phyloP scores from a whole-genome alignment of 2,113 vertebrate species.

The Fregata magnificens region DNA sequence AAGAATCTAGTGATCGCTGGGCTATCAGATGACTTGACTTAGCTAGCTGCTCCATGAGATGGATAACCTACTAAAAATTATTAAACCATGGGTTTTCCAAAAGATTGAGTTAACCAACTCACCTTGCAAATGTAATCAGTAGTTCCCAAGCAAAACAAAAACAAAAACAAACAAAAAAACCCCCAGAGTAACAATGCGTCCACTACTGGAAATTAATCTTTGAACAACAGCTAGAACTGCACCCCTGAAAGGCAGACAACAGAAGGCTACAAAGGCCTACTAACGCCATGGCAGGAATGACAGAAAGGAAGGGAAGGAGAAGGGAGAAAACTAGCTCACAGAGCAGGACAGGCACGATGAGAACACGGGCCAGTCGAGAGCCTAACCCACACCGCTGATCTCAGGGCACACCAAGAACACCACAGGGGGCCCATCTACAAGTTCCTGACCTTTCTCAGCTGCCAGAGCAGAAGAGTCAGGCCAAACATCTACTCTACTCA shows the following conservation, averaged over 20 bases:
- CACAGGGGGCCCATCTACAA: not conserved
- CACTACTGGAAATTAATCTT: not conserved
- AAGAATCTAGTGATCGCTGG: not conserved
- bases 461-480: not conserved
- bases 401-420: not conserved
- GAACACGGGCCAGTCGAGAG: not conserved
- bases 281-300: not conserved
- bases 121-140: not conserved
- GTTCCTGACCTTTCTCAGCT: not conserved
- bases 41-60: not conserved
- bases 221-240: not conserved
- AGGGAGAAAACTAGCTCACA: not conserved
- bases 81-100: not conserved
- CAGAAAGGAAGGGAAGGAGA: not conserved
- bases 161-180: not conserved
- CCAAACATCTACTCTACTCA: not conserved
- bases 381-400: not conserved
- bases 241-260: not conserved
- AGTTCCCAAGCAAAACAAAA: no score
- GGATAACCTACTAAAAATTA: not conserved
- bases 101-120: not conserved
- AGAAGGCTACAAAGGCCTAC: not conserved
- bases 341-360: not conserved
- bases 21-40: not conserved
- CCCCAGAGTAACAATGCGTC: not conserved